These are phyloP conservation scores for Drosophila eohydei DNA, from an alignment of 2,888 invertebrate species.

Conservation along the genomic window DNA sequence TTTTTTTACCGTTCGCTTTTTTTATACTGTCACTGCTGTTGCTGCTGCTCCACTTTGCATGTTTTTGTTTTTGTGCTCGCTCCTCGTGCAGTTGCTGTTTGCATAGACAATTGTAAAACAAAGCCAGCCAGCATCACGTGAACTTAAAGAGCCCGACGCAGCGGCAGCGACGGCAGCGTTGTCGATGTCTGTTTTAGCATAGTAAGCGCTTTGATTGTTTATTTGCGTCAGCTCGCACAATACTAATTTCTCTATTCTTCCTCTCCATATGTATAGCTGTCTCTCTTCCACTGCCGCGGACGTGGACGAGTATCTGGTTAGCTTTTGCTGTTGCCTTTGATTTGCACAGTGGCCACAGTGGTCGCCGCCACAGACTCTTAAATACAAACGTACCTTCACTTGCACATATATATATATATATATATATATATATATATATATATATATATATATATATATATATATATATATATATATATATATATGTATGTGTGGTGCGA, in stretches of 20 bases:
- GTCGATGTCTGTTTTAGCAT: slow-evolving; percentile 29
- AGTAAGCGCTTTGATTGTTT: slow-evolving; percentile 48
- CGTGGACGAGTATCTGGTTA: slow-evolving; percentile 13
- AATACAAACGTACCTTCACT: slow-evolving; percentile 9
- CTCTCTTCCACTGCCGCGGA: neutral
- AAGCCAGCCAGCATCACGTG: slow-evolving; percentile 45
- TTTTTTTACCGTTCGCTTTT: slow-evolving; percentile 9
- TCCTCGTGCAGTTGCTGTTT: slow-evolving; percentile 38
- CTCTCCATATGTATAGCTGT: neutral
- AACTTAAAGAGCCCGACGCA: slow-evolving; percentile 47
- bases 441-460: neutral
- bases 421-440: neutral
- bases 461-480: neutral
- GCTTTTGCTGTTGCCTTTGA: slow-evolving; percentile 38
- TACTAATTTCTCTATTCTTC: slow-evolving; percentile 43
- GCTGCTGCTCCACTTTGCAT: slow-evolving; percentile 42
- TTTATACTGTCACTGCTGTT: slow-evolving; percentile 25
- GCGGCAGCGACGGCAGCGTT: slow-evolving; percentile 7
- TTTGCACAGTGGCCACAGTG: slow-evolving; percentile 49
- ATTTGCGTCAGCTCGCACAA: slow-evolving; percentile 34
- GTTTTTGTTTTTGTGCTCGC: slow-evolving; percentile 24
- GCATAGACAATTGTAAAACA: slow-evolving; percentile 60
- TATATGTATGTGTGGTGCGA: slow-evolving; percentile 4
- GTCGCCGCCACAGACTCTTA: slow-evolving; percentile 6
- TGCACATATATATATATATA: neutral